phyloP scores from a whole-genome alignment of 2,888 invertebrate genomes.

The Lottia gigantea region DNA sequence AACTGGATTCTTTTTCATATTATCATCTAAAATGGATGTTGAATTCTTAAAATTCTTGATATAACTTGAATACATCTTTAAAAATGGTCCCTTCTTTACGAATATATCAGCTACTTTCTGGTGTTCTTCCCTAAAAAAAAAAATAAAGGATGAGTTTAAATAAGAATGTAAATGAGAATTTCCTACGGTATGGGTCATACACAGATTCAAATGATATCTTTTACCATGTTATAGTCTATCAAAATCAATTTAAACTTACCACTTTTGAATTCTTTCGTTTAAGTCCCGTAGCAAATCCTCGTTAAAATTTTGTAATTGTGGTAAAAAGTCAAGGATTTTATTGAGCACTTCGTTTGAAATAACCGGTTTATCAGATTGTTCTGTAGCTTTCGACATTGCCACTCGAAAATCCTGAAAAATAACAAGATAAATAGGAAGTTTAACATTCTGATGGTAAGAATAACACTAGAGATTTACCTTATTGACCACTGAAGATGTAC shows the following conservation, averaged over 20 bases:
- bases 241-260: constrained; percentile 68
- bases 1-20: constrained; percentile 69
- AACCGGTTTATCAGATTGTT: constrained; percentile 60
- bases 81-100: constrained; percentile 74
- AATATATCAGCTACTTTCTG: constrained; percentile 73
- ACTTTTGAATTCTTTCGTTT: constrained; percentile 70
- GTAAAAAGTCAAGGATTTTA: constrained; percentile 71
- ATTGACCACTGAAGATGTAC: too few species aligned
- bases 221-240: too few species aligned
- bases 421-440: background rate
- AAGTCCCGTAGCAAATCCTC: constrained; percentile 72
- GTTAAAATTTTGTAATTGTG: constrained; percentile 72
- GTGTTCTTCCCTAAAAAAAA: constrained; percentile 58
- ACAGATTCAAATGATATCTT: too few species aligned
- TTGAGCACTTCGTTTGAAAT: constrained; percentile 70
- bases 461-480: too few species aligned
- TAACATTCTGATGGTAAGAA: background rate
- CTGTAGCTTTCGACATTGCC: constrained; percentile 61
- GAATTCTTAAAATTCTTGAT: constrained; percentile 72
- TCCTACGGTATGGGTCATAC: too few species aligned
- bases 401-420: constrained; percentile 69
- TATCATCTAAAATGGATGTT: constrained; percentile 70
- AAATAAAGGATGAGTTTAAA: background rate
- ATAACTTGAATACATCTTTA: constrained; percentile 73
- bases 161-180: background rate